Evolutionary conservation across 35 echinoderm and acorn worm genomes (phyloP), one percentile per base, ranked within the genome.

Genomic region (Ptychodera flava): DNA sequence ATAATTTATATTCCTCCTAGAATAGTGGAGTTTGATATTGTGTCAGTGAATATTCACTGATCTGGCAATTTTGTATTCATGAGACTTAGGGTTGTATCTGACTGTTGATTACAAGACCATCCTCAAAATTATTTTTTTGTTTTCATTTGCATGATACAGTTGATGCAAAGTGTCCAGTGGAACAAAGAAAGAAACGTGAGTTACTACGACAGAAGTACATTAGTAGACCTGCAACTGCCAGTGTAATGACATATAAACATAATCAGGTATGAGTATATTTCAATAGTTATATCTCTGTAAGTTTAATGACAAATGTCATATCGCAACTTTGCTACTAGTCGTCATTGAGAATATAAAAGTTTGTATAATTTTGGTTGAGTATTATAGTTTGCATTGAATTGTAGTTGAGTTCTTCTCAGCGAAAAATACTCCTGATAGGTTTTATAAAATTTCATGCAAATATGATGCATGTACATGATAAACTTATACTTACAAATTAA

Each of bases 181-280:
- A 31, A 14, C 89, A 93, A 83, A 88, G 88, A 76, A 36, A 82
- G 22, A 84, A 86, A 30, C 85, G 94, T 86, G 34, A 84, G 38
- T 78, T 91, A 22, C 79, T 97, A 15, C 90, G 91, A 89, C 82
- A 89, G 29, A 97, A 97, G 83, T 97, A 91, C 78, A 86, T 93
- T 22, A 86, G 87, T 1, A 90, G 94, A 89, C 94, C 91, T 31
- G 90, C 81, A 29, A 97, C 94, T 85, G 86, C 86, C 28, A 81
- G 85, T 84, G 93, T 95, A 0, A 77, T 92, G 31, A 76, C 86
- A 29, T 92, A 89, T 77, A 82, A 82, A 79, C 87, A 89, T 36
- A 88, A 88, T 79, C 80, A 92, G 79, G 93, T 95, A 88, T 84
- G 37, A 78, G 33, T 27, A 16, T 1, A 6, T 88, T 31, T 35